Evolutionary conservation across 2,113 vertebrate species (phyloP), one percentile per base, ranked within the genome.

Genomic region (Danio rerio): DNA sequence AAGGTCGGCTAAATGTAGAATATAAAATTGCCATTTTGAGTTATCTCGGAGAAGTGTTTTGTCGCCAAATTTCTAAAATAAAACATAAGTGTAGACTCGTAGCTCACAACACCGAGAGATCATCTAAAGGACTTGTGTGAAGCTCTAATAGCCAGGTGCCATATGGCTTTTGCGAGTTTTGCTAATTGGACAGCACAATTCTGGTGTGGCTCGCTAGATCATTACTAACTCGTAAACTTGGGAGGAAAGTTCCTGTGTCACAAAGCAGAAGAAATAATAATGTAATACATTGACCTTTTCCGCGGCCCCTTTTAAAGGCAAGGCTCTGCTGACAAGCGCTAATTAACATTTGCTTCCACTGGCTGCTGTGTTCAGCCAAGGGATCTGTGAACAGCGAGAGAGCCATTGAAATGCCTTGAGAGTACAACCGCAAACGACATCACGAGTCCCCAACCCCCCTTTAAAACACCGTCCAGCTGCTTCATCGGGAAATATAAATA

Each of bases 331-430:
- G 90, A 89, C 91, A 89, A 88, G 83, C 80, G 78, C 89, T 93
- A 92, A 94, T 93, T 93, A 94, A 92, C 89, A 92, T 91, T 87
- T 89, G 88, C 90, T 88, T 89, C 85, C 81, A 86, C 89, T 90
- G 90, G 89, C 89, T 84, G 76, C 61, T 87, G 90, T 91, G 90
- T 90, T 88, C 78, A 85, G 90, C 90, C 80, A 86, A 91, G 90
- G 89, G 90, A 70, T 71, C 68, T 61, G 73, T 84, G 87, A 91
- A 91, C 90, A 86, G 65, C 20, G 80, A 80, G 85, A 70, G 81
- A 53, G 82, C 83, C 87, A 84, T 87, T 89, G 91, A 91, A 90
- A 90, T 91, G 92, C 90, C 58, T 56, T 16, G 62, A 21, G 72
- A 58, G 90, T 81, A 88, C 43, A 53, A 50, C 7, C 76, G 11